These are phyloP conservation scores for Xenentodon cancila DNA, from an alignment of 2,797 vertebrate genomes.

Conservation along the genomic window DNA sequence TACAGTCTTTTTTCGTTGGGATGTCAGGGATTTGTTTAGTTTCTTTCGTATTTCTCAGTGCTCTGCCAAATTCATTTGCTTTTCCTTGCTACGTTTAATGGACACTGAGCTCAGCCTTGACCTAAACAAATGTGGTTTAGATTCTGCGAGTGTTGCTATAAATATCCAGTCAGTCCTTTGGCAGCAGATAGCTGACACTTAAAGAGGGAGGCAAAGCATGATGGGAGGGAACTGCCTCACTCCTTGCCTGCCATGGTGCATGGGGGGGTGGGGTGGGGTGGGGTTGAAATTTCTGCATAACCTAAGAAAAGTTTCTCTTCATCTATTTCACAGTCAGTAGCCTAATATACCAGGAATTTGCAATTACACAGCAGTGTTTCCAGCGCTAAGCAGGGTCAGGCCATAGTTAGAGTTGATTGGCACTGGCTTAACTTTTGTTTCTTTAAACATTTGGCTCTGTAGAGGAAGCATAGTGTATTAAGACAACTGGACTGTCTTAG, in stretches of 20 bases:
- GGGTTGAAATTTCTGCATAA: slow-evolving; percentile 44
- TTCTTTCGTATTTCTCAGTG: slow-evolving; percentile 51
- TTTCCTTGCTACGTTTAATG: slow-evolving; percentile 67
- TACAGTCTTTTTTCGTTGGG: slow-evolving; percentile 15
- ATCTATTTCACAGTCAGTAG: slow-evolving; percentile 46
- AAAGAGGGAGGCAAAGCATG: slow-evolving; percentile 68
- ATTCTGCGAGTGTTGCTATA: slow-evolving; percentile 76
- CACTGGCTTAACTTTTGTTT: slow-evolving; percentile 5
- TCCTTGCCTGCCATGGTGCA: slow-evolving; percentile 20
- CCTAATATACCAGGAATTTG: slow-evolving; percentile 47
- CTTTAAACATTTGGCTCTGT: not conserved
- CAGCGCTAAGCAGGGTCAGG: not conserved
- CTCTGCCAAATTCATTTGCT: slow-evolving; percentile 39
- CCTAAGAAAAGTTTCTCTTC: slow-evolving; percentile 45
- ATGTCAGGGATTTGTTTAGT: slow-evolving; percentile 56
- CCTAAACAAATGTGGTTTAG: slow-evolving; percentile 79
- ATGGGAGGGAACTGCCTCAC: slow-evolving; percentile 65
- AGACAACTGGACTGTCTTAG: not conserved
- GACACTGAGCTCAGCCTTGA: slow-evolving; percentile 66
- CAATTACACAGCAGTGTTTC: slow-evolving; percentile 32
- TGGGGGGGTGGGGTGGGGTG: slow-evolving; percentile 10
- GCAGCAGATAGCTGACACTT: slow-evolving; percentile 77
- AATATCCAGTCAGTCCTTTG: slow-evolving; percentile 77
- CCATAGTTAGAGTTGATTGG: slow-evolving; percentile 16
- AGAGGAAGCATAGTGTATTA: not conserved